Evolutionary conservation across 1,140 invertebrate species (phyloP), one percentile per base, ranked within the genome.

Genomic region (Metaphire vulgaris): DNA sequence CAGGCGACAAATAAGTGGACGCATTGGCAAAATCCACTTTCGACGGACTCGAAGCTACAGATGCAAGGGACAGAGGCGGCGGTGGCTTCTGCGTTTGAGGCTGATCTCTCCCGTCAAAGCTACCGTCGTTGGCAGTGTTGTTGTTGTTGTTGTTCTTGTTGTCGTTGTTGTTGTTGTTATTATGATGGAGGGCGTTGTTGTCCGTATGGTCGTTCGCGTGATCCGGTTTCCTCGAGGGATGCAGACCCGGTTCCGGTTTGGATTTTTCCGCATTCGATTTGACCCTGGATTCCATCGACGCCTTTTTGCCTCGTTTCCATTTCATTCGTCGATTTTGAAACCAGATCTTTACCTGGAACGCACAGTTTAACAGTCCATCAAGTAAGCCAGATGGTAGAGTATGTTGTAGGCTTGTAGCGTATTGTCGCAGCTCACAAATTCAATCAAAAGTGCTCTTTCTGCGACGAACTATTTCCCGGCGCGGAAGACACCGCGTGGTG

Each of bases 301-400:
- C 81, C 74, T 85, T 86, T 76, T 85, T 85, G 75, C 83, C 85
- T 69, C 85, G 72, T 89, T 99, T 99, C 97, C 97, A 99, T 85
- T 99, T 99, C 82, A 97, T 99, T 66, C 97, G 90, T 0, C 97
- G 89, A 84, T 99, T 99, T 81, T 88, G 87, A 77, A 87, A 88
- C 87, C 87, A 88, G 33, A 88, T 88, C 82, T 88, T 88, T 15
- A 88, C 86, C 85, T 99, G 95, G n/a, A n/a, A n/a, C n/a, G n/a
- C n/a, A n/a, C n/a, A n/a, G n/a, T n/a, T n/a, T n/a, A n/a, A n/a
- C n/a, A n/a, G n/a, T n/a, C n/a, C n/a, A n/a, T n/a, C n/a, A n/a
- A n/a, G n/a, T n/a, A n/a, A n/a, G n/a, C n/a, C n/a, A n/a, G n/a
- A n/a, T n/a, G n/a, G n/a, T n/a, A n/a, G n/a, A n/a, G n/a, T n/a